Conservation (phyloP, 1,140 invertebrate genomes). For the Drosophila kepulauana region DNA sequence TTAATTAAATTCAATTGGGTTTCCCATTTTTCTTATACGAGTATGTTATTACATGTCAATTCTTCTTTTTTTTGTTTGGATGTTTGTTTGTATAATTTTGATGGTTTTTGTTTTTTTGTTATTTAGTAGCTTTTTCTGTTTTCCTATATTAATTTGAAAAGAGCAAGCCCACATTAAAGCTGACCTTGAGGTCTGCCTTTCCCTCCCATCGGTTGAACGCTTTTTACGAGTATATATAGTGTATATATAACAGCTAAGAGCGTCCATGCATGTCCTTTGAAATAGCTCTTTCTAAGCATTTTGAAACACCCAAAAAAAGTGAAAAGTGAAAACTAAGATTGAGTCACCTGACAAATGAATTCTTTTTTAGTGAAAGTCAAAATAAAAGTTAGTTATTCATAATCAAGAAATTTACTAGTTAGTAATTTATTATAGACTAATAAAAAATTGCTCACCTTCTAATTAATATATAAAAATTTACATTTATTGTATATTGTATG, state of each 20-base stretch:
- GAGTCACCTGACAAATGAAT: not conserved
- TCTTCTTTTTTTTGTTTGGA: constrained; percentile 1
- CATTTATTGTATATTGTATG: not conserved
- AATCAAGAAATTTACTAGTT: not conserved
- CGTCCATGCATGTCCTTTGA: constrained; percentile 17
- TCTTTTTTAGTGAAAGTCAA: not conserved
- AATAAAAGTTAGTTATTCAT: not conserved
- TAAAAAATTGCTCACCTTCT: constrained; percentile 20
- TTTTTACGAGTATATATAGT: constrained; percentile 38
- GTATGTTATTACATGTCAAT: constrained; percentile 24
- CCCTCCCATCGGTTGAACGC: not conserved
- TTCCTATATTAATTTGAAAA: not conserved
- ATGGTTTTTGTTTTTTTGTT: constrained; percentile 14
- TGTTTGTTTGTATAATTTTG: constrained; percentile 23
- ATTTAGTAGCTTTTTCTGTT: not conserved
- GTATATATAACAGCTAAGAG: constrained; percentile 48
- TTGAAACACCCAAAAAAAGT: constrained; percentile 26
- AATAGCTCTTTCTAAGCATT: constrained; percentile 16
- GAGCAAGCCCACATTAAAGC: constrained; percentile 26
- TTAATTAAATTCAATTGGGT: constrained; percentile 70
- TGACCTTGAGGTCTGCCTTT: constrained; percentile 4
- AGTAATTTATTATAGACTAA: constrained; percentile 8
- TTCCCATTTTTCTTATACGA: constrained; percentile 23
- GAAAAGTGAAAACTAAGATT: not conserved
- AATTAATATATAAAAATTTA: constrained; percentile 1